Percentiles rank a stretch among this genome's conserved stretches.
These are phyloP conservation scores for honey bee (Apis mellifera) DNA, from an alignment of 1,140 invertebrate genomes.

Conservation along the genomic window Amel_HAv3.1 CM009931.2:10012001-10012500, in stretches of 20 bases:
- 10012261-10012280: not conserved
- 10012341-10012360: not conserved
- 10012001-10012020: not conserved
- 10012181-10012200: not conserved
- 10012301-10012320: not conserved
- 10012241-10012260: not conserved
- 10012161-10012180: conserved; percentile 27
- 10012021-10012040: not conserved
- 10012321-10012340: too few relatives aligned
- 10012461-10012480: too few relatives aligned
- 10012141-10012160: conserved; percentile 51
- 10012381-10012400: not conserved
- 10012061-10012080: conserved; percentile 29
- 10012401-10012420: not conserved
- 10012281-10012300: not conserved
- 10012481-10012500: too few relatives aligned
- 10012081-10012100: conserved; percentile 33
- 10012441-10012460: too few relatives aligned
- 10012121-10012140: conserved; percentile 50
- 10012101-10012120: conserved; percentile 38
- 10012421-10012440: too few relatives aligned
- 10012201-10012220: not conserved
- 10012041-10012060: conserved; percentile 9
- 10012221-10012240: not conserved
- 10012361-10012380: not conserved